Percentiles rank a stretch among this genome's conserved stretches.
Conservation (phyloP, 2,113 vertebrate genomes). For the Pyxicephalus adspersus region DNA sequence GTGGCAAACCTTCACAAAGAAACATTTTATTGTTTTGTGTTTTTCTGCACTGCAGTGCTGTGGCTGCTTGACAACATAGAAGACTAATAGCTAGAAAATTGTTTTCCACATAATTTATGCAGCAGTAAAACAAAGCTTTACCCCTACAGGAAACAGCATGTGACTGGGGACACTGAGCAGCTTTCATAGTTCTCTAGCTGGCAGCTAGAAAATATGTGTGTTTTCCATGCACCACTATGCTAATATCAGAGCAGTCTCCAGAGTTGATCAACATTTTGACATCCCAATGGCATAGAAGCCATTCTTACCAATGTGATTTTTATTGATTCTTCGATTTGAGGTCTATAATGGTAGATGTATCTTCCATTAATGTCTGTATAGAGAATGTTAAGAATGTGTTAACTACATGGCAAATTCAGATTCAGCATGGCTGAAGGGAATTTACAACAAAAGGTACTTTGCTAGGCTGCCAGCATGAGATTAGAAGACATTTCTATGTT, state of each 20-base stretch:
- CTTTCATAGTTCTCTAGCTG: slow-evolving; percentile 15
- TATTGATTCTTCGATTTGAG: no score
- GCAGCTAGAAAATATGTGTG: slow-evolving; percentile 36
- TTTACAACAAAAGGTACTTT: no score
- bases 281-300: no score
- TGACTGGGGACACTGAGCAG: slow-evolving; percentile 11
- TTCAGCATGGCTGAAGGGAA: no score
- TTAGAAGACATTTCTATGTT: no score
- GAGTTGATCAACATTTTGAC: not conserved
- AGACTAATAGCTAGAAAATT: slow-evolving; percentile 26
- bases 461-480: no score
- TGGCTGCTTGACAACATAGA: not conserved
- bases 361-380: no score
- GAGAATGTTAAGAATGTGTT: no score
- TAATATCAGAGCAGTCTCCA: not conserved
- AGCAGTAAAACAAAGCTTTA: slow-evolving; percentile 28
- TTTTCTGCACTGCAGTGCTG: not conserved
- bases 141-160: slow-evolving; percentile 35
- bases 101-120: slow-evolving; percentile 40
- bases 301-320: no score
- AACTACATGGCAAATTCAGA: no score
- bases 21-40: not conserved
- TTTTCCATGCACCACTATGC: not conserved
- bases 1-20: slow-evolving; percentile 10
- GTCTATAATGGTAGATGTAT: no score